Conservation (phyloP, 1,140 invertebrate species). For the Forficula auricularia region DNA sequence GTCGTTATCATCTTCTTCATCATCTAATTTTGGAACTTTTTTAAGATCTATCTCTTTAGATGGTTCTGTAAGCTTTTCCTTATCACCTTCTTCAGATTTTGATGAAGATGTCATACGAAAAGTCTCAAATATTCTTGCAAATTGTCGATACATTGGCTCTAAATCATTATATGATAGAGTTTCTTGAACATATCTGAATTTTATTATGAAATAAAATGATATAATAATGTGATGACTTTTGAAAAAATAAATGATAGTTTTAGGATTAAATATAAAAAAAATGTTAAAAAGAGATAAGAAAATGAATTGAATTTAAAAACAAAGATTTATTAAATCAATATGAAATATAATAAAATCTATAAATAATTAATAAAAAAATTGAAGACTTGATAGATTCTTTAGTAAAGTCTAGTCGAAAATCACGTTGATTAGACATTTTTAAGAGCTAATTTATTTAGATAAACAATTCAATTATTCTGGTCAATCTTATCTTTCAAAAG, state of each 20-base stretch:
- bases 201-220: no score
- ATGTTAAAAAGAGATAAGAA: constrained; percentile 10
- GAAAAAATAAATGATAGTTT: no score
- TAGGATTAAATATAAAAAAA: no score
- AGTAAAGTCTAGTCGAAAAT: no score
- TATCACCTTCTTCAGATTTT: constrained; percentile 29
- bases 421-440: no score
- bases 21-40: constrained; percentile 48
- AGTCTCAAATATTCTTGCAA: constrained; percentile 69
- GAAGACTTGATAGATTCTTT: no score
- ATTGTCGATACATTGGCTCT: constrained; percentile 73
- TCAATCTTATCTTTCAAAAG: no score
- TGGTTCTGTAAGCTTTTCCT: constrained; percentile 29
- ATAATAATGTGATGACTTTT: no score
- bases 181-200: constrained; percentile 68
- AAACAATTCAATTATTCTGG: no score
- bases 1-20: constrained; percentile 40
- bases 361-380: no score
- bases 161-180: constrained; percentile 56
- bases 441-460: no score
- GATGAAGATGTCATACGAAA: constrained; percentile 62
- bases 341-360: no score
- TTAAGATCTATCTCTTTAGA: constrained; percentile 22
- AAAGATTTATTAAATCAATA: not conserved
- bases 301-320: not conserved